Conservation (phyloP, 2,797 vertebrate species). For the Capromys pilorides region DNA sequence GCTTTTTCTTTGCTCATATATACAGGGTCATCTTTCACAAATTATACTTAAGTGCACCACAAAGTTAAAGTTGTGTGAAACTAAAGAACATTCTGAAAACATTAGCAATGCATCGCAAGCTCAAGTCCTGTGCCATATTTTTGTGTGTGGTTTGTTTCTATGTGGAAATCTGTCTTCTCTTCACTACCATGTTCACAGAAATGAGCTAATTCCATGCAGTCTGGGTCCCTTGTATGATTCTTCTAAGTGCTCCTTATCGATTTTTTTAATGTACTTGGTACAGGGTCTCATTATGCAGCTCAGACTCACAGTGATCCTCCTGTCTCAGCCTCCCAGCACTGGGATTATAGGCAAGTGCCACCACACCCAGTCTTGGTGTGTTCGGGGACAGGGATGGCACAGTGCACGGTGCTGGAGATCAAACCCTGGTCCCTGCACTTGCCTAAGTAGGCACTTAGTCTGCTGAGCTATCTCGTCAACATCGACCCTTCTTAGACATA, state of each 20-base stretch:
- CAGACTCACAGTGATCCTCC: no score
- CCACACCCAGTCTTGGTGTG: no score
- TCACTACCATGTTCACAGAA: neutral
- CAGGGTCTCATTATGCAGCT: no score
- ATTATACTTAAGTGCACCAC: neutral
- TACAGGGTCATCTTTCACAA: neutral
- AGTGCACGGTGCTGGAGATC: no score
- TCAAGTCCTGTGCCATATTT: neutral
- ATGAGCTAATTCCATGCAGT: neutral
- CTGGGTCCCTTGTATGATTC: neutral
- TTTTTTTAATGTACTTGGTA: no score
- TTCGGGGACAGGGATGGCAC: no score
- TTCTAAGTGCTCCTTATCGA: neutral
- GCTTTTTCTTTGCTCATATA: neutral
- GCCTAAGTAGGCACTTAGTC: no score
- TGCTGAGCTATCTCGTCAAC: no score
- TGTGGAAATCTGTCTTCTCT: neutral
- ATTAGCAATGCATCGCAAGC: neutral
- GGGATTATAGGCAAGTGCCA: no score
- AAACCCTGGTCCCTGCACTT: no score
- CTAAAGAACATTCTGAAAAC: conserved; percentile 45
- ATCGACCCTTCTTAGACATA: neutral
- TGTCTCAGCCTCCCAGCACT: no score
- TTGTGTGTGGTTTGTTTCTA: neutral
- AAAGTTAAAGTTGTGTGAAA: conserved; percentile 5